A percentile compares a stretch with the other conserved stretches of the same genome.
Conservation (phyloP, 2,113 vertebrate species). For the Cottus gobio region DNA sequence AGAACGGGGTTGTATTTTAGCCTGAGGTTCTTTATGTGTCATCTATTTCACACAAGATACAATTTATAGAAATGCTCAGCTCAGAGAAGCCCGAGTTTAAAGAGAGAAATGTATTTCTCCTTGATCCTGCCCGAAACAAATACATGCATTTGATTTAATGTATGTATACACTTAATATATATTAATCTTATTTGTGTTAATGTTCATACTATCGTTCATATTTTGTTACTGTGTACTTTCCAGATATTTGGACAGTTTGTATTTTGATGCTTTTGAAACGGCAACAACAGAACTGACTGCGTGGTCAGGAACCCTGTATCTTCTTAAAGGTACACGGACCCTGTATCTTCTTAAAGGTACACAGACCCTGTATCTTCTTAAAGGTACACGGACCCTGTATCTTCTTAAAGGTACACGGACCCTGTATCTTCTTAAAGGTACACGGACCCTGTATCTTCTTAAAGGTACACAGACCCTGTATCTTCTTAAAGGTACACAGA, state of each 20-base stretch:
- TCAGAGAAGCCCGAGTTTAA: not conserved
- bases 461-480: not conserved
- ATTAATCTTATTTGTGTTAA: too few species aligned
- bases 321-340: too few species aligned
- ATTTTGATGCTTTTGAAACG: too few species aligned
- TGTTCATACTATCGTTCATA: too few species aligned
- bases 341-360: not conserved
- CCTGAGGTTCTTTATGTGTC: not conserved
- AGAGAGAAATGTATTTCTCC: not conserved
- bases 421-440: not conserved
- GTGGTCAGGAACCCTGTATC: too few species aligned
- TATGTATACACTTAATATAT: not conserved
- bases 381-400: not conserved
- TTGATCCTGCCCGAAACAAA: not conserved
- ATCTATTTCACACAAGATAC: not conserved
- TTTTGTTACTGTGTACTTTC: too few species aligned
- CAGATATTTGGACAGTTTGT: too few species aligned
- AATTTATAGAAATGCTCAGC: not conserved
- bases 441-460: not conserved
- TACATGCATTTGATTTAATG: not conserved
- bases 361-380: not conserved
- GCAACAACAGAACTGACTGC: too few species aligned
- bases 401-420: too few species aligned
- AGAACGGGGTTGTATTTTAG: conserved; percentile 10
- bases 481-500: too few species aligned